Base-by-base conservation (phyloP, 2,113 vertebrate genomes). In the Bettongia penicillata region DNA sequence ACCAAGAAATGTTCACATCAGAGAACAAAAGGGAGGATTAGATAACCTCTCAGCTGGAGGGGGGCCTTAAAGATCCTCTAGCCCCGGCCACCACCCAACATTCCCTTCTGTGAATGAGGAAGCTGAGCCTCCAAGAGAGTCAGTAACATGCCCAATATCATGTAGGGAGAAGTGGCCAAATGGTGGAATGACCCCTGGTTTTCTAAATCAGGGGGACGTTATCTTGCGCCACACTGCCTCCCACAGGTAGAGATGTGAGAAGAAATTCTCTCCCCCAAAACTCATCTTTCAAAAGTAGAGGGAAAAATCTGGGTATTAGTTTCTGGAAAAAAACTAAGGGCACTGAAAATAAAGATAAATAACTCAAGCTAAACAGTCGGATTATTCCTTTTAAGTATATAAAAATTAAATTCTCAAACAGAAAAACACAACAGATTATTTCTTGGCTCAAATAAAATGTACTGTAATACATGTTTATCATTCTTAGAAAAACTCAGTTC, bases 331-430 rank as follows among this genome's bases (percentile, higher is more conserved):
- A 96, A 92, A 3, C 43, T 92, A 90, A 89, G 77, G 77, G 93
- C 31, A 14, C 5, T 55, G 37, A 8, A 24, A 51, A 49, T 94
- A 90, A 94, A 95, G 90, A 96, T 31, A 89, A 2, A 37, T 51
- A 93, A 89, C 26, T 93, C 24, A 95, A 48, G 89, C 9, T 52
- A 94, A 95, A 96, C 7, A 93, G 12, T 7, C 31, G 24, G 26
- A 84, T 26, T 90, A 95, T 50, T 91, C n/a, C 91, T 93, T 90
- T 91, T 26, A 92, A 94, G 51, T 89, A 53, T 47, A 26, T 91
- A 84, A 84, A 95, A 94, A 92, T 91, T 95, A 95, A 93, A 94
- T 91, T 77, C 68, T 61, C 95, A 91, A 93, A 14, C 16, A 0
- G 47, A 97, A 90, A 26, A 89, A 93, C 24, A 3, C 14, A 91